A percentile compares a stretch with the other conserved stretches of the same genome.
Evolutionary conservation across 2,113 vertebrate species (phyloP).

Genomic region (Neolamprologus longior): DNA sequence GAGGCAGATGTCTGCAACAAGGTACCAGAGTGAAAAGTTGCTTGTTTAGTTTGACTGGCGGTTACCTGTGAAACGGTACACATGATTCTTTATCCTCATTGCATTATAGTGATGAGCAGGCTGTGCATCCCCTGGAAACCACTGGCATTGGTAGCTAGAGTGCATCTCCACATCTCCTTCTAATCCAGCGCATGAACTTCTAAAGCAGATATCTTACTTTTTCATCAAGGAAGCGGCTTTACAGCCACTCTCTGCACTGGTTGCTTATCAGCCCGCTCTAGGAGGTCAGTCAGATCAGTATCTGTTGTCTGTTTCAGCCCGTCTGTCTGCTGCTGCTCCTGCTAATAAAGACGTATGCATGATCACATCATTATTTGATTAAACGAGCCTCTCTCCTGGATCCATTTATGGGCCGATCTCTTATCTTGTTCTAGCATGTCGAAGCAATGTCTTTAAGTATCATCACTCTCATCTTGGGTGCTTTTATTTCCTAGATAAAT

Average conservation of each 20-base stretch:
- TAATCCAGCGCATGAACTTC: constrained; percentile 41
- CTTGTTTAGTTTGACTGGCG: neutral
- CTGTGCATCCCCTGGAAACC: neutral
- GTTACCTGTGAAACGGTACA: neutral
- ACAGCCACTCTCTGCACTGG: neutral
- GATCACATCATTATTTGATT: neutral
- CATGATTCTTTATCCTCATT: neutral
- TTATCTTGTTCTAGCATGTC: neutral
- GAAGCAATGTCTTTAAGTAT: neutral
- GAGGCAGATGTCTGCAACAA: neutral
- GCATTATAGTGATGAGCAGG: neutral
- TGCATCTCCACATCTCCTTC: constrained; percentile 3
- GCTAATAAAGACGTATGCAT: neutral
- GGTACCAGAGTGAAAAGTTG: neutral
- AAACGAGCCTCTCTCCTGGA: neutral
- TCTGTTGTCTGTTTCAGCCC: neutral
- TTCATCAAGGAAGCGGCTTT: constrained; percentile 20
- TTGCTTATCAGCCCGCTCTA: constrained; percentile 19
- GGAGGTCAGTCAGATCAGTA: constrained; percentile 26
- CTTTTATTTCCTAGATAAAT: neutral
- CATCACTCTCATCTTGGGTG: neutral
- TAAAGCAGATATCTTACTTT: constrained; percentile 32
- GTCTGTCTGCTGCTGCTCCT: neutral
- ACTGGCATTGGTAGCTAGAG: neutral
- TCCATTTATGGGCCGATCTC: neutral